Conservation (phyloP, 2,888 invertebrate genomes). For the Tiliacea aurago region DNA sequence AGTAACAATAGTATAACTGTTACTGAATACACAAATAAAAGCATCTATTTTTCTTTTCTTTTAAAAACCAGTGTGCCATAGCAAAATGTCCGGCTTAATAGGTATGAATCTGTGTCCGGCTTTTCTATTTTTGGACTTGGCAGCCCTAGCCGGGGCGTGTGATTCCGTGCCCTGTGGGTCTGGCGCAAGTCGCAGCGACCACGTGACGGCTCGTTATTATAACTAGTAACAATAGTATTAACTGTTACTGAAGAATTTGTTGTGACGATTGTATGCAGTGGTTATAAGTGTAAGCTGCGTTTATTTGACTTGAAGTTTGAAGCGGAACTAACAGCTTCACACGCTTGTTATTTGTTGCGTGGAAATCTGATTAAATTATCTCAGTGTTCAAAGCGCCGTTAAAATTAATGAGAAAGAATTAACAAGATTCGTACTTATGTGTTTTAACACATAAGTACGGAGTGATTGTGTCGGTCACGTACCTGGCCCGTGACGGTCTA, state of each 20-base stretch:
- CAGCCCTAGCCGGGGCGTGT: no score
- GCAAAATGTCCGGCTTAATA: no score
- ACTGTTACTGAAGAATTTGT: constrained; percentile 40
- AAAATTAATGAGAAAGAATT: constrained; percentile 19
- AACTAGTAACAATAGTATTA: constrained; percentile 25
- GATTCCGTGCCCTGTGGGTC: constrained; percentile 18
- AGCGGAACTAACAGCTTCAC: constrained; percentile 12
- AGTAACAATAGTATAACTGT: constrained; percentile 33
- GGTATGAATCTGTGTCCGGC: no score
- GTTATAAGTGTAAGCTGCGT: not conserved
- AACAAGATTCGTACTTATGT: not conserved
- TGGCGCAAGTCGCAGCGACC: constrained; percentile 45
- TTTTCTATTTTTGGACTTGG: no score
- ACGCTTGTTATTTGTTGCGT: not conserved
- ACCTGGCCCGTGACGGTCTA: no score
- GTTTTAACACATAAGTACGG: not conserved
- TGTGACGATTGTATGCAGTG: constrained; percentile 4
- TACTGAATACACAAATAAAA: constrained; percentile 5
- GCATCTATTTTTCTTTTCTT: no score
- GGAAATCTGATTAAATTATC: constrained; percentile 3
- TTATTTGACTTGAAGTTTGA: constrained; percentile 4
- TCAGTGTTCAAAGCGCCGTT: not conserved
- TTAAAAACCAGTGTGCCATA: no score
- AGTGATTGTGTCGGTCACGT: not conserved
- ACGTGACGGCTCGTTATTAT: constrained; percentile 37